Conservation (phyloP, 2,888 invertebrate species). For the Erannis defoliaria region DNA sequence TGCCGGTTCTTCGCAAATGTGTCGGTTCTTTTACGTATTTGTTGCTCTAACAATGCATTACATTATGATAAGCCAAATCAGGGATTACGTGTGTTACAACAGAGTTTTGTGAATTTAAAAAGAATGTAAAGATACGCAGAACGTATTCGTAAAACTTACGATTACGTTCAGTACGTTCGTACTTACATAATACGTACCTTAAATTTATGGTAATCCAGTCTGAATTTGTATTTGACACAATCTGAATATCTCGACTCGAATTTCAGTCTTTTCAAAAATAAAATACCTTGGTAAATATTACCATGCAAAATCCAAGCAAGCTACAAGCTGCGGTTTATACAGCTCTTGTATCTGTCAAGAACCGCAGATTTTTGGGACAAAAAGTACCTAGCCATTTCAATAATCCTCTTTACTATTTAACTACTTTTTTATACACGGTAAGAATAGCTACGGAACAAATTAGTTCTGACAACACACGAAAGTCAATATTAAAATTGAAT, state of each 20-base stretch:
- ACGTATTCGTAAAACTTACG: slow-evolving; percentile 41
- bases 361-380: no score
- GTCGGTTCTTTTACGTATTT: slow-evolving; percentile 18
- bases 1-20: slow-evolving; percentile 17
- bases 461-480: slow-evolving; percentile 13
- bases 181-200: slow-evolving; percentile 52
- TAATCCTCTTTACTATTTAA: no score
- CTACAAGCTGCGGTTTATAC: no score
- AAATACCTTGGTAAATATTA: no score
- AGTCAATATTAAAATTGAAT: slow-evolving; percentile 20
- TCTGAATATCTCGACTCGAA: neutral
- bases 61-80: slow-evolving; percentile 57
- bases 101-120: slow-evolving; percentile 55
- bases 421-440: no score
- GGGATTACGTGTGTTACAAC: slow-evolving; percentile 60
- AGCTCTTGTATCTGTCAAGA: no score
- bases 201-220: slow-evolving; percentile 41
- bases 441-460: slow-evolving; percentile 20
- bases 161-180: no score
- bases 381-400: no score
- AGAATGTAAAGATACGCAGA: slow-evolving; percentile 48
- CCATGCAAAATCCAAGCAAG: no score
- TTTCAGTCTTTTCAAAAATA: neutral
- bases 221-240: slow-evolving; percentile 7
- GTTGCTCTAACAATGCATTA: slow-evolving; percentile 43